Conservation (phyloP, 2,797 vertebrate species). For the Paguma larvata region DNA sequence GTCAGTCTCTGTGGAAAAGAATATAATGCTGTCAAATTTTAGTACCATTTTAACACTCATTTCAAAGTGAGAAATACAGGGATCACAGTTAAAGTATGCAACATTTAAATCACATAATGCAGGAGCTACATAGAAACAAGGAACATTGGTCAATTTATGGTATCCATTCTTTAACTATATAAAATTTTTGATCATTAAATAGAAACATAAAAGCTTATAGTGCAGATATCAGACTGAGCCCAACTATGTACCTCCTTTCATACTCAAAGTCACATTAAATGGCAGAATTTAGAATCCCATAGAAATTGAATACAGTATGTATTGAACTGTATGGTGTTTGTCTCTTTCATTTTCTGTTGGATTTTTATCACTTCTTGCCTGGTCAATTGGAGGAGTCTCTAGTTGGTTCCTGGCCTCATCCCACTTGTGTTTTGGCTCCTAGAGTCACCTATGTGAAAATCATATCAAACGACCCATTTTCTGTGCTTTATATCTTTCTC, state of each 20-base stretch:
- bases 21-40: constrained; percentile 59
- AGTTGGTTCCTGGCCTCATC: neutral
- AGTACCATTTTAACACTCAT: constrained; percentile 11
- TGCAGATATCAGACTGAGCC: neutral
- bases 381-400: accelerated
- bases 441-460: neutral
- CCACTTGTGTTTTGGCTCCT: neutral
- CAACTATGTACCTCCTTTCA: neutral
- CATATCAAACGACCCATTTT: neutral
- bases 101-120: neutral
- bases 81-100: neutral
- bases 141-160: neutral
- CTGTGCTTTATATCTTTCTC: neutral
- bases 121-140: neutral
- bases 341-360: neutral
- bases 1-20: neutral
- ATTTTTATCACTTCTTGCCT: neutral
- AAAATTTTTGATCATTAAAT: neutral
- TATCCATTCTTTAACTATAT: neutral
- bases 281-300: neutral
- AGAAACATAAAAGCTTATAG: neutral
- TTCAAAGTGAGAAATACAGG: neutral
- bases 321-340: neutral
- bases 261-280: neutral
- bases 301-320: neutral